phyloP scores from a whole-genome alignment of 2,888 invertebrate species.

The Macrophya alboannulata region DNA sequence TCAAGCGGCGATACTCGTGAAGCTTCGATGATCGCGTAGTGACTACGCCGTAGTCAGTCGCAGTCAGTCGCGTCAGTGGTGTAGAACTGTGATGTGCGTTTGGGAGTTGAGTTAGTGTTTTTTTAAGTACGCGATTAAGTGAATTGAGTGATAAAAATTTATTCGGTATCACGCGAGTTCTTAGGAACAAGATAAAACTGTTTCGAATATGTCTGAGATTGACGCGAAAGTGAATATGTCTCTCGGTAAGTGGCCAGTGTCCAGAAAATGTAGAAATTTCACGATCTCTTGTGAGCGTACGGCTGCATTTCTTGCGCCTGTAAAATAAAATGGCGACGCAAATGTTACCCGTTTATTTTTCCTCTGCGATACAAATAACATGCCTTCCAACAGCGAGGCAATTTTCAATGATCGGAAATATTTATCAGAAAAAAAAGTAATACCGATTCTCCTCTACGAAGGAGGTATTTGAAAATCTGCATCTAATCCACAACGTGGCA shows the following conservation, averaged over 20 bases:
- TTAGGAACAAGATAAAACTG: slow-evolving; percentile 41
- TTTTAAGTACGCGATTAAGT: slow-evolving; percentile 10
- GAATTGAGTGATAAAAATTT: slow-evolving; percentile 24
- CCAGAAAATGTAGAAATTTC: slow-evolving; percentile 67
- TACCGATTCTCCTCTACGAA: background rate
- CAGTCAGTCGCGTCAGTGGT: slow-evolving; percentile 12
- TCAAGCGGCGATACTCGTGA: background rate
- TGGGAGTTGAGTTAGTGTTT: background rate
- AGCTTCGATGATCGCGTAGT: background rate
- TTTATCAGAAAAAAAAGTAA: slow-evolving; percentile 25
- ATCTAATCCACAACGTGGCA: background rate
- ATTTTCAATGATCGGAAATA: slow-evolving; percentile 28
- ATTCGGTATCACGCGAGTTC: slow-evolving; percentile 59
- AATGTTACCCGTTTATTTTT: slow-evolving; percentile 39
- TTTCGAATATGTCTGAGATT: slow-evolving; percentile 75
- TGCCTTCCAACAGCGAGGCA: slow-evolving; percentile 63
- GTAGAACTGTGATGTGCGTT: slow-evolving; percentile 15
- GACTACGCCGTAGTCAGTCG: background rate
- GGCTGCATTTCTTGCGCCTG: slow-evolving; percentile 69
- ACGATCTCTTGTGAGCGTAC: slow-evolving; percentile 74
- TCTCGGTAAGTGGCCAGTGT: slow-evolving; percentile 78
- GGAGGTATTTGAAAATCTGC: slow-evolving; percentile 18
- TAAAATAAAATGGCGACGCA: slow-evolving; percentile 70
- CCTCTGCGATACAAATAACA: slow-evolving; percentile 40
- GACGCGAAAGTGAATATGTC: slow-evolving; percentile 80